Conservation (phyloP, 2,797 vertebrate genomes). For the Neopelma chrysocephalum region DNA sequence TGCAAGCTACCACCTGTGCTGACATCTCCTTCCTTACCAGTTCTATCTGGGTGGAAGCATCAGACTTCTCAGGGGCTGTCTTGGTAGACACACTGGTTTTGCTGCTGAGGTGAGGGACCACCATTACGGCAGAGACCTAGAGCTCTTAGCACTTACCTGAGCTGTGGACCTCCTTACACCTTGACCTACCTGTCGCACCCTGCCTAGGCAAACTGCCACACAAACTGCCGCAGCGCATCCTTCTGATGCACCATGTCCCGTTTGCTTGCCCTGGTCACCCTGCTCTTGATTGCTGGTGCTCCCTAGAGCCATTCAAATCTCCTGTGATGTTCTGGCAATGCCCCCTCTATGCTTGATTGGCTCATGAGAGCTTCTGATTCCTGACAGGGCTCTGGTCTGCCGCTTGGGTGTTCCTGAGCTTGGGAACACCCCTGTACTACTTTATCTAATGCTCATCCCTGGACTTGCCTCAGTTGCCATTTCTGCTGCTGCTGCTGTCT, state of each 20-base stretch:
- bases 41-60: not conserved
- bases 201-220: not conserved
- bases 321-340: not conserved
- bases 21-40: not conserved
- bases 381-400: not conserved
- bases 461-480: not conserved
- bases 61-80: not conserved
- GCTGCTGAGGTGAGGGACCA: not conserved
- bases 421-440: not conserved
- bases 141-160: not conserved
- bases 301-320: not conserved
- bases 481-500: not conserved
- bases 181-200: not conserved
- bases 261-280: not conserved
- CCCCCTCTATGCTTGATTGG: not conserved
- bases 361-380: not conserved
- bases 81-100: not conserved
- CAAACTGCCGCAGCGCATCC: not conserved
- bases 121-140: not conserved
- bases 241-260: not conserved
- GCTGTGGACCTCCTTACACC: not conserved
- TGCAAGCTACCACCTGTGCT: not conserved
- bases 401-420: not conserved
- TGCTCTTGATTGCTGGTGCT: not conserved
- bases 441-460: not conserved